These are phyloP conservation scores for Drosophila aff. DNA, from an alignment of 1,140 invertebrate genomes.

Conservation along the genomic window DNA sequence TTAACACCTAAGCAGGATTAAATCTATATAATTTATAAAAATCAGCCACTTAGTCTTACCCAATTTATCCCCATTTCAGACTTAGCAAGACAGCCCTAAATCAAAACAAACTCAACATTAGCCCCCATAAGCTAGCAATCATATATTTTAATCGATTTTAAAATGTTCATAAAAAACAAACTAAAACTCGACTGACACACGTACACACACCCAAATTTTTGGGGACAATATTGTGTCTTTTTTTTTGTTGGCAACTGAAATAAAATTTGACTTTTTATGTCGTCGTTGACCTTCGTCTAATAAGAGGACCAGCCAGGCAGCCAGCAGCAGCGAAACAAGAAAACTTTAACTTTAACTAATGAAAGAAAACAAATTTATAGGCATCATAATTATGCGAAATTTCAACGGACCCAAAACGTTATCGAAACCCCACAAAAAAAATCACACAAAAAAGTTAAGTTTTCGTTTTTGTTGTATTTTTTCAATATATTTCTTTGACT, in stretches of 20 bases:
- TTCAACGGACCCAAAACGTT: conserved; percentile 66
- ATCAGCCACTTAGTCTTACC: conserved; percentile 14
- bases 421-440: conserved; percentile 55
- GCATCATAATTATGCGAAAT: conserved; percentile 84
- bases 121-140: conserved; percentile 67
- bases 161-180: conserved; percentile 65
- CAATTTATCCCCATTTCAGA: conserved; percentile 14
- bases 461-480: conserved; percentile 30
- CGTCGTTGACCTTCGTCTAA: conserved; percentile 82
- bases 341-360: conserved; percentile 75
- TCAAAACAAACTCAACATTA: conserved; percentile 42
- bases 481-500: conserved; percentile 49
- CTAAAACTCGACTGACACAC: conserved; percentile 16
- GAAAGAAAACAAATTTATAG: conserved; percentile 84
- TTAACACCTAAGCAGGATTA: not conserved
- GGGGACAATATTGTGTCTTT: conserved; percentile 25
- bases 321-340: conserved; percentile 42
- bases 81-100: conserved; percentile 14
- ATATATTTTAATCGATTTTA: conserved; percentile 80
- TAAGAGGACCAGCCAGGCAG: conserved; percentile 59
- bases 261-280: conserved; percentile 79
- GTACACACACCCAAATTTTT: conserved; percentile 10
- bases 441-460: conserved; percentile 42
- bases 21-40: not conserved
- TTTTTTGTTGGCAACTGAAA: conserved; percentile 54